phyloP scores from a whole-genome alignment of 2,113 vertebrate genomes.

The Turnix velox region DNA sequence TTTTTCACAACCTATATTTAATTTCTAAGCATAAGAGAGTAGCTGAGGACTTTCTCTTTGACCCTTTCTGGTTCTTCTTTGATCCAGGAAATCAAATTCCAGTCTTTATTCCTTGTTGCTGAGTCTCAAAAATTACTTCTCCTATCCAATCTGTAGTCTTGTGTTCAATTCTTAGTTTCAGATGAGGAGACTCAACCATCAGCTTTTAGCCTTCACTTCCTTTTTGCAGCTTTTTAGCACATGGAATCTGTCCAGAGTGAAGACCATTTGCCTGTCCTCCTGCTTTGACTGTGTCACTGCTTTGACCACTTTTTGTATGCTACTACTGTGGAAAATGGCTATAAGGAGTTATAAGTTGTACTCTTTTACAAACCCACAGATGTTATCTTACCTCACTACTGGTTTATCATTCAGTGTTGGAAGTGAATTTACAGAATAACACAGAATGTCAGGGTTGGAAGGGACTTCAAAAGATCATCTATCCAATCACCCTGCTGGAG shows the following conservation, averaged over 20 bases:
- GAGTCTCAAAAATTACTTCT: not conserved
- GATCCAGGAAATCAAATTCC: not conserved
- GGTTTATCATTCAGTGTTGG: not conserved
- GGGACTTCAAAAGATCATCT: too few species aligned
- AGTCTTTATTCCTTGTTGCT: not conserved
- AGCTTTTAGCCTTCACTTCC: not conserved
- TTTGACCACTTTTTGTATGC: not conserved
- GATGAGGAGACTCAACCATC: not conserved
- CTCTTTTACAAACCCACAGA: not conserved
- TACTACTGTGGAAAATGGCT: not conserved
- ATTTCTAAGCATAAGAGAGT: not conserved
- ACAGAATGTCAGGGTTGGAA: too few species aligned
- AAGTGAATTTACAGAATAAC: too few species aligned
- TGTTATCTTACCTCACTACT: not conserved
- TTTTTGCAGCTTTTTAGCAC: not conserved
- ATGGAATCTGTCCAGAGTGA: not conserved
- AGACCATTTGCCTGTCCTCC: not conserved
- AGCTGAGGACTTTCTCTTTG: not conserved
- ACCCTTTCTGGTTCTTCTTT: not conserved
- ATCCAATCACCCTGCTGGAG: too few species aligned
- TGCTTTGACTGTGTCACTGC: not conserved
- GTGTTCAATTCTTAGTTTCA: not conserved
- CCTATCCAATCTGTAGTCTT: not conserved
- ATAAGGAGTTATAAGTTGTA: not conserved
- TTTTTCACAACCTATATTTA: not conserved